Evolutionary conservation across 2,888 invertebrate genomes (phyloP), one percentile per base, ranked within the genome.

Genomic region (Yponomeuta malinellus): DNA sequence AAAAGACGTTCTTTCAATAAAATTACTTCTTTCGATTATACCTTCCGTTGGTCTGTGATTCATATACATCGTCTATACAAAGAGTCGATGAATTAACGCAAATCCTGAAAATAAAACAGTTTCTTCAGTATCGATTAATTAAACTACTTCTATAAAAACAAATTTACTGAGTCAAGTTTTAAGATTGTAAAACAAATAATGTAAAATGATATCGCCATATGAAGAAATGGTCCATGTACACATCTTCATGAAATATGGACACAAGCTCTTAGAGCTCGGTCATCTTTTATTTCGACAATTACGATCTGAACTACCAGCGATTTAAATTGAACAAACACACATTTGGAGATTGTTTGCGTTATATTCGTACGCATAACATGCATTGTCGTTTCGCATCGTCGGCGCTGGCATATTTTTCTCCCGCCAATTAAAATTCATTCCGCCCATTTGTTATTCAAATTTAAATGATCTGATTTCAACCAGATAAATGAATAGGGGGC

Each of bases 371-470:
- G 52, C 52, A 52, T 8, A 12, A n/a, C 15, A 67, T 43, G 37
- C 33, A 52, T 82, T 82, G 81, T 83, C 77, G 75, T 75, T 69
- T 73, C 71, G 71, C 68, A 72, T 73, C 74, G 73, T 73, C 71
- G 75, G 74, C 75, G 76, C 76, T 74, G 75, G 72, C 74, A 77
- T 77, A 79, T 80, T 82, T 83, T 78, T 12, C 52, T 59, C 52
- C 15, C 15, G 15, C 75, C 79, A 82, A 84, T 83, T 80, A 78
- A 85, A 85, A 82, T 79, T 80, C 80, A 81, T 77, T 77, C 77
- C 74, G 73, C 73, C 74, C 77, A 73, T 76, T 82, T 84, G 80
- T 81, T 80, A 85, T 85, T 81, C 77, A 83, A 81, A 84, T 81
- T 76, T 76, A 71, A 59, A 71, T 69, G 68, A 71, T 65, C 73